A percentile compares a stretch with the other conserved stretches of the same genome.
These are phyloP conservation scores for Vombatus ursinus DNA, from an alignment of 2,113 vertebrate species.

Conservation along the genomic window DNA sequence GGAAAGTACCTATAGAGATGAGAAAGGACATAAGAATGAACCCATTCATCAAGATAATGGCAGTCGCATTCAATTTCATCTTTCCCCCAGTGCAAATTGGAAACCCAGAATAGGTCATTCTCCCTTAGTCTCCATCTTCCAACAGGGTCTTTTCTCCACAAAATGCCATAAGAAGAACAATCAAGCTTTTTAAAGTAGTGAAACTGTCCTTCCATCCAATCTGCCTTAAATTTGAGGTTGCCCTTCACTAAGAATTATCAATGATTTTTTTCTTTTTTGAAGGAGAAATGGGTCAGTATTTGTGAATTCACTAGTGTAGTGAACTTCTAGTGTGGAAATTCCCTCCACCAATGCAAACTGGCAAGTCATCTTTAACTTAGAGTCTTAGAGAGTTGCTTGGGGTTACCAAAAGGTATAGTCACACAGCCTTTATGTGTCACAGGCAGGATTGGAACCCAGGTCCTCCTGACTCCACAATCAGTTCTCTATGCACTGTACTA, in stretches of 20 bases:
- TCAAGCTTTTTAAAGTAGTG: not conserved
- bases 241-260: constrained; percentile 4
- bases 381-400: not conserved
- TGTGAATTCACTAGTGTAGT: not conserved
- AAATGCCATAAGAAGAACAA: constrained; percentile 42
- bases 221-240: constrained; percentile 5
- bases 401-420: not conserved
- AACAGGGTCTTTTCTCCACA: not conserved
- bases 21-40: constrained; percentile 12
- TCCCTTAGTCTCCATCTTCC: constrained; percentile 1
- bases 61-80: constrained; percentile 28
- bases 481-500: not conserved
- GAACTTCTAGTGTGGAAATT: not conserved
- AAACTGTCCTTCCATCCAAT: not conserved
- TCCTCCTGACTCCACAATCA: not conserved
- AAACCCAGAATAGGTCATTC: constrained; percentile 33
- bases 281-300: not conserved
- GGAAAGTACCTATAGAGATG: constrained; percentile 31
- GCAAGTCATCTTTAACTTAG: not conserved
- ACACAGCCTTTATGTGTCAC: not conserved
- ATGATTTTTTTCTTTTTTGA: not conserved
- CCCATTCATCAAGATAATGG: not conserved
- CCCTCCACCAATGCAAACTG: not conserved
- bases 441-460: not conserved
- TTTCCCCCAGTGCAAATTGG: constrained; percentile 38